Conservation (phyloP, 2,797 vertebrate genomes). For the Lerista edwardsae region DNA sequence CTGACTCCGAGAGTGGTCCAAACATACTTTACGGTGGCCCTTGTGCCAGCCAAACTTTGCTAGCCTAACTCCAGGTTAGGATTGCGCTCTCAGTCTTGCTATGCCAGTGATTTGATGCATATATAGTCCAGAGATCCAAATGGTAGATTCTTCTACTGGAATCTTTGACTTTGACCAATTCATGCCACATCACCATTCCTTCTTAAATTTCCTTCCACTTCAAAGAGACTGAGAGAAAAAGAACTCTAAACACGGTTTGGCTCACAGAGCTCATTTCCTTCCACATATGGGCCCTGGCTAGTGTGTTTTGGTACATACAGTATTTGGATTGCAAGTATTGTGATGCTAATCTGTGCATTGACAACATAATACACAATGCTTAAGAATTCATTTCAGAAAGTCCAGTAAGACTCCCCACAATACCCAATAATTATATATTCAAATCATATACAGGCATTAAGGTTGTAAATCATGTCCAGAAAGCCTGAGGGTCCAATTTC, state of each 20-base stretch:
- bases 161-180: neutral
- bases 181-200: neutral
- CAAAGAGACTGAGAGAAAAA: no score
- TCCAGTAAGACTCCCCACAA: neutral
- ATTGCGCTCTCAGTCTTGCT: no score
- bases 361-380: neutral
- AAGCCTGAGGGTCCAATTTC: neutral
- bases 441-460: neutral
- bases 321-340: no score
- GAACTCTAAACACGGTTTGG: neutral
- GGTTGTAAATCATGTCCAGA: neutral
- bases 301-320: neutral
- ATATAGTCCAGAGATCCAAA: neutral
- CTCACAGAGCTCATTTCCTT: neutral
- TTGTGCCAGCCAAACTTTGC: no score
- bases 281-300: neutral
- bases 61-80: no score
- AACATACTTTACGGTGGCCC: no score
- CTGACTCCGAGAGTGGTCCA: no score
- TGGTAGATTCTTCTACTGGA: no score
- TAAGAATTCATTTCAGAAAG: neutral
- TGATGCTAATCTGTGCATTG: neutral
- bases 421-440: neutral
- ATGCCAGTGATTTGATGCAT: neutral
- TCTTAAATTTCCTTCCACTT: neutral